A percentile compares a stretch with the other conserved stretches of the same genome.
These are phyloP conservation scores for Chloroclysta siterata DNA, from an alignment of 2,888 invertebrate species.

Conservation along the genomic window DNA sequence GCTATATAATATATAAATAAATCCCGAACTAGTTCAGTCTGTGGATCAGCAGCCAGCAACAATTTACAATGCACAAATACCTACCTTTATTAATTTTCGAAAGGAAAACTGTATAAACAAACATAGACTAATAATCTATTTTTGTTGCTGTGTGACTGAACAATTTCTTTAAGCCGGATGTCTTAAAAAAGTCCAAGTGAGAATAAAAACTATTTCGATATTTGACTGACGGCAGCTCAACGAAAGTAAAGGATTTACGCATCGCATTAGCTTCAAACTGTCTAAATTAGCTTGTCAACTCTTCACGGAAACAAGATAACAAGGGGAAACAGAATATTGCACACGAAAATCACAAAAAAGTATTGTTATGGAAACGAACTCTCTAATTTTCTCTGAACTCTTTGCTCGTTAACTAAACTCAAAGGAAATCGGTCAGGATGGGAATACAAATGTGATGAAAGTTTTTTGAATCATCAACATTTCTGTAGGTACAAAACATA, in stretches of 20 bases:
- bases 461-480: slow-evolving; percentile 39
- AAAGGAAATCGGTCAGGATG: slow-evolving; percentile 53
- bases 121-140: too few relatives aligned
- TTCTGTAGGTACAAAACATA: slow-evolving; percentile 19
- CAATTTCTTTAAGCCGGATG: neutral
- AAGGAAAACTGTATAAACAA: too few relatives aligned
- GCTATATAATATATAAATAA: too few relatives aligned
- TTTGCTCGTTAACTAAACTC: slow-evolving; percentile 36
- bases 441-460: slow-evolving; percentile 65
- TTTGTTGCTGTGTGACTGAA: too few relatives aligned
- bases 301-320: slow-evolving; percentile 1
- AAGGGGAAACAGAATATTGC: slow-evolving; percentile 13
- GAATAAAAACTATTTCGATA: neutral
- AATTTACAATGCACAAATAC: too few relatives aligned
- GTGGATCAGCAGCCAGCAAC: too few relatives aligned
- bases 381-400: slow-evolving; percentile 36
- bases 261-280: neutral
- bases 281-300: slow-evolving; percentile 9
- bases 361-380: slow-evolving; percentile 24
- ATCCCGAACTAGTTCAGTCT: too few relatives aligned
- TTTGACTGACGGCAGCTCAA: neutral
- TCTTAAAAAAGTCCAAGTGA: neutral
- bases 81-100: too few relatives aligned
- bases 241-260: neutral
- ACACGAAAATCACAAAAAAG: slow-evolving; percentile 20